phyloP scores from a whole-genome alignment of 2,797 vertebrate species.

The Pangasius larnaudii region DNA sequence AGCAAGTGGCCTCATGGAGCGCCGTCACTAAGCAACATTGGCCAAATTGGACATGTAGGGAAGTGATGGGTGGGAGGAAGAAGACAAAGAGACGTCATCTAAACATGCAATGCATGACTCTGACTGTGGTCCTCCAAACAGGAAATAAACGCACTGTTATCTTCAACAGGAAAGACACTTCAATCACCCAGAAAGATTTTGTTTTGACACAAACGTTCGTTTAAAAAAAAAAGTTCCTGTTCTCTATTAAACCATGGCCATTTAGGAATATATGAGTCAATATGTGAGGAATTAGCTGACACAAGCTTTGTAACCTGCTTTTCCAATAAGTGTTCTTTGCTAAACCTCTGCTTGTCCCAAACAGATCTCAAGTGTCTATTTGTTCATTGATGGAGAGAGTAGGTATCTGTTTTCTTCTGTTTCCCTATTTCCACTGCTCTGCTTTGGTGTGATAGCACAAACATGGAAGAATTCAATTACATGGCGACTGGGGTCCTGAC shows the following conservation, averaged over 20 bases:
- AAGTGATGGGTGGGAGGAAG: conserved; percentile 42
- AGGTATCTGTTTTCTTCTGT: conserved; percentile 60
- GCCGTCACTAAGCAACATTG: conserved; percentile 71
- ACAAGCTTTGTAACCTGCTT: neutral
- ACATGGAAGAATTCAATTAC: conserved; percentile 77
- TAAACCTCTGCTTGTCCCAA: conserved; percentile 42
- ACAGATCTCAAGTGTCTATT: conserved; percentile 36
- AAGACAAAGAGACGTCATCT: conserved; percentile 21
- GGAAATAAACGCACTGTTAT: neutral
- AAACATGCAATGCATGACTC: conserved; percentile 23
- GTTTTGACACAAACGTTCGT: neutral
- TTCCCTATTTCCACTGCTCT: conserved; percentile 66
- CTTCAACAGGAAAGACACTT: neutral
- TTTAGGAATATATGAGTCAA: neutral
- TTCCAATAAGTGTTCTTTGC: conserved; percentile 23
- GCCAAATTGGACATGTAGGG: conserved; percentile 48
- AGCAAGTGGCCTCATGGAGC: conserved; percentile 64
- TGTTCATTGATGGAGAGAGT: conserved; percentile 40
- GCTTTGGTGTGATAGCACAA: conserved; percentile 73
- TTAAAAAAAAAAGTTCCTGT: neutral
- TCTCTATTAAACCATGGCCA: neutral
- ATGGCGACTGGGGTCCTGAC: conserved; percentile 67
- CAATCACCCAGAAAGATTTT: neutral
- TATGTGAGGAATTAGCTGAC: neutral
- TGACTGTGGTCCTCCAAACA: conserved; percentile 1